phyloP scores from a whole-genome alignment of 2,113 vertebrate genomes.

The Istiophorus platypterus region DNA sequence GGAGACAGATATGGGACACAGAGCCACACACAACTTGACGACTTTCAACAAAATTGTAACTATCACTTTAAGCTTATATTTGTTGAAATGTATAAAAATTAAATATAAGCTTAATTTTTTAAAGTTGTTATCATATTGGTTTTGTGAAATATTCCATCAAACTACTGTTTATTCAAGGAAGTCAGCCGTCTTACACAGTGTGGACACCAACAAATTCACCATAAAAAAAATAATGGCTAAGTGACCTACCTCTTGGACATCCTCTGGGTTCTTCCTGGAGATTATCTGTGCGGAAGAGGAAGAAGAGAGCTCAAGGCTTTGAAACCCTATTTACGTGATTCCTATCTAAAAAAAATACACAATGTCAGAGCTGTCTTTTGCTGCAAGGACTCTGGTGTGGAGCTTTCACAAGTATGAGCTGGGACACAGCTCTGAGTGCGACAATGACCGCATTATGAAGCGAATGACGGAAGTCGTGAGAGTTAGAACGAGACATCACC shows the following conservation, averaged over 20 bases:
- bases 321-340: not conserved
- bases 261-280: conserved; percentile 96
- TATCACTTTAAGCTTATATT: not conserved
- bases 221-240: not conserved
- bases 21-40: not conserved
- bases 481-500: conserved; percentile 74
- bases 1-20: not conserved
- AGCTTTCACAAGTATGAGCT: conserved; percentile 15
- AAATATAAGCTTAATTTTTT: too few relatives aligned
- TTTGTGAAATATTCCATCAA: not conserved
- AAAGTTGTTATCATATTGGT: not conserved
- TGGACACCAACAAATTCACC: not conserved
- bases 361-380: not conserved
- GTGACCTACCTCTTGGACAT: conserved; percentile 95
- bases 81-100: not conserved
- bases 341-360: not conserved
- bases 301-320: conserved; percentile 2
- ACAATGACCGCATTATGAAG: conserved; percentile 72
- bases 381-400: not conserved
- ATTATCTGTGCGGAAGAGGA: conserved; percentile 88
- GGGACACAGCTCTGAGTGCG: conserved; percentile 25
- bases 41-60: not conserved
- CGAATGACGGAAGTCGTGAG: conserved; percentile 45
- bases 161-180: not conserved
- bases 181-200: not conserved